phyloP scores from a whole-genome alignment of 92 coral and sea anemone species.

The Palythoa grandis region DNA sequence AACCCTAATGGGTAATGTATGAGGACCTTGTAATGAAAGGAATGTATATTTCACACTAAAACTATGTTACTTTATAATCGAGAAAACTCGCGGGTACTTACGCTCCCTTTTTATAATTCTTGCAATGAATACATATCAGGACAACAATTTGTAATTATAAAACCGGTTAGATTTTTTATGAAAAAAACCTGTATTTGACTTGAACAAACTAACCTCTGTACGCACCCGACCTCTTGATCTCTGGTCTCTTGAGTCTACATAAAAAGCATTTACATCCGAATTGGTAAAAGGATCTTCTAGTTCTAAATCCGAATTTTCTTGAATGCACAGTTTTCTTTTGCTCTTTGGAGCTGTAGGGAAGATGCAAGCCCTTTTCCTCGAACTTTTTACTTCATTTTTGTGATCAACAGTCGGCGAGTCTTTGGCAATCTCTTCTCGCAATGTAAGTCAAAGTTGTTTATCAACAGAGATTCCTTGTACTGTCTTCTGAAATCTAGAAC shows the following conservation, averaged over 20 bases:
- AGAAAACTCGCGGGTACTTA: not conserved
- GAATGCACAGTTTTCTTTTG: slow-evolving; percentile 11
- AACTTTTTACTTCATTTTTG: not conserved
- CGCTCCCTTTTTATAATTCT: not conserved
- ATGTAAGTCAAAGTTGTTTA: not conserved
- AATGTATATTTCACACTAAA: not conserved
- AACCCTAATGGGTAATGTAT: slow-evolving; percentile 43
- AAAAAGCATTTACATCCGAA: not conserved
- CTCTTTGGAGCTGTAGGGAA: slow-evolving; percentile 19
- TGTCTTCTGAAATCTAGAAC: slow-evolving; percentile 36
- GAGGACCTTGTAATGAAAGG: slow-evolving; percentile 43
- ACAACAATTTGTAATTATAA: not conserved
- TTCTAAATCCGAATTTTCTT: not conserved
- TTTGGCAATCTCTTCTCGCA: not conserved
- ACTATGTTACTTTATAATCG: not conserved
- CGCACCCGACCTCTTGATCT: slow-evolving; percentile 15
- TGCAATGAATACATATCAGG: not conserved
- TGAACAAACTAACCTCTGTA: slow-evolving; percentile 15
- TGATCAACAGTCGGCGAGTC: not conserved
- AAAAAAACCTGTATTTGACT: slow-evolving; percentile 5
- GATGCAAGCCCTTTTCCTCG: slow-evolving; percentile 39
- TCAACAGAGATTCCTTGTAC: slow-evolving; percentile 19
- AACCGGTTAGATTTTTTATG: slow-evolving; percentile 4
- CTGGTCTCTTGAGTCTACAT: slow-evolving; percentile 5
- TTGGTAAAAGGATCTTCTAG: not conserved